Percentiles rank a stretch among this genome's conserved stretches.
Conservation (phyloP, 2,113 vertebrate genomes). For the Caranx melampygus region DNA sequence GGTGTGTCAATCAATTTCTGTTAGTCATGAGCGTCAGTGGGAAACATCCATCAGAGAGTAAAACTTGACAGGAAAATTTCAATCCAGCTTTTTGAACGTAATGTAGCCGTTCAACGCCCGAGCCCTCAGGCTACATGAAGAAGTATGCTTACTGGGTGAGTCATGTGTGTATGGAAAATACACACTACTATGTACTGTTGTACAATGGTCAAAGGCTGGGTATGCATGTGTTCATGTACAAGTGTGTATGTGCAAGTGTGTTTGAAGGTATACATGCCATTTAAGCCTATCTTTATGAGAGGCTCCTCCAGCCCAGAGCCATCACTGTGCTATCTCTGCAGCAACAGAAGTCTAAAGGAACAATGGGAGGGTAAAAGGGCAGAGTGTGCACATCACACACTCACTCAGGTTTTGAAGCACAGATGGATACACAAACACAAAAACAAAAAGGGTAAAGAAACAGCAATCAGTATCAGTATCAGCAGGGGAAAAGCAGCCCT, state of each 20-base stretch:
- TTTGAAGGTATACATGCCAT: conserved; percentile 20
- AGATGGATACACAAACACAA: conserved; percentile 28
- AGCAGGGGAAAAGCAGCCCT: conserved; percentile 23
- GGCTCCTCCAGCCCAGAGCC: conserved; percentile 12
- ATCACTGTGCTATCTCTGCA: conserved; percentile 56
- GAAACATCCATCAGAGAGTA: background rate
- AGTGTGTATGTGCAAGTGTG: conserved; percentile 19
- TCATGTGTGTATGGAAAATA: background rate
- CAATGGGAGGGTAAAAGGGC: conserved; percentile 56
- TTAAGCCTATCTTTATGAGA: conserved; percentile 63
- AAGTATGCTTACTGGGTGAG: conserved; percentile 36
- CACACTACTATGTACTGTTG: conserved; percentile 5
- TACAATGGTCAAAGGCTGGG: conserved; percentile 53
- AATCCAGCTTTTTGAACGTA: conserved; percentile 2
- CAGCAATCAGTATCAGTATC: conserved; percentile 39
- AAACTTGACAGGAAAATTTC: conserved; percentile 21
- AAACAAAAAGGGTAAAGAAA: conserved; percentile 32
- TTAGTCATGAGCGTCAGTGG: conserved; percentile 29
- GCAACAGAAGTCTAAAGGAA: conserved; percentile 46
- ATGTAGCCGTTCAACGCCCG: conserved; percentile 8
- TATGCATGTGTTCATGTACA: conserved; percentile 4
- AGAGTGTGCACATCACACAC: conserved; percentile 17
- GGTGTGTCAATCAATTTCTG: background rate
- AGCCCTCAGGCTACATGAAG: conserved; percentile 39
- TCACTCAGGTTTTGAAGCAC: conserved; percentile 17